Evolutionary conservation across 2,797 vertebrate species (phyloP), one percentile per base, ranked within the genome.

Genomic region (Zenarchopterus dispar): DNA sequence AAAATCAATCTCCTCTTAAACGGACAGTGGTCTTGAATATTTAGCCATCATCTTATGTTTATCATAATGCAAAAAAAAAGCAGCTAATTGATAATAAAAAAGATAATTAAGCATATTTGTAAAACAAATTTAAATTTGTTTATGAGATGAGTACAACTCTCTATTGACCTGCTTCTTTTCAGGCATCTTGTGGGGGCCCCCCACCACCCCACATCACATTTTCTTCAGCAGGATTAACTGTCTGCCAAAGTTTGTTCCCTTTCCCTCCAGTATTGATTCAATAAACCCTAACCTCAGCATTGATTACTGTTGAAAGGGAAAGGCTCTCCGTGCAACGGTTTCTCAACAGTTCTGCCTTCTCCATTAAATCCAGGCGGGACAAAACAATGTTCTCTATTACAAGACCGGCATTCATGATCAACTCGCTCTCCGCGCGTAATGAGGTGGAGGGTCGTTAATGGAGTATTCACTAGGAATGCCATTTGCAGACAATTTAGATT

Each of bases 341-440:
- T 82, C 83, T 75, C 78, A 81, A 78, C 77, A 73, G 67, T 74
- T 72, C 84, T 69, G 61, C 78, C 80, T 71, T 77, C 82, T 80
- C 74, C 72, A 86, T 88, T 85, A 84, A 85, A 85, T 73, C 70
- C 54, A 75, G 47, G 65, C 67, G 45, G 73, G 70, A 79, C 66
- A 76, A 84, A 87, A 85, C 85, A 78, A 79, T 75, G 73, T 71
- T 78, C 77, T 84, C 79, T 58, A 63, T 77, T 79, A 82, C 56
- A 54, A 70, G 65, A 52, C 42, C 67, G 54, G 67, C 69, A 79
- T 81, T 78, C 62, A 63, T 56, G 53, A 84, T 78, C 71, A 72
- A 48, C 50, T 0, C 6, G 62, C 71, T 82, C 65, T 47, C 63
- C 42, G 33, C 5, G 36, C 36, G 36, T 39, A 39, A 39, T 39